Percentiles rank a stretch among this genome's conserved stretches.
These are phyloP conservation scores for Regulus satrapa DNA, from an alignment of 2,113 vertebrate species.

Conservation along the genomic window DNA sequence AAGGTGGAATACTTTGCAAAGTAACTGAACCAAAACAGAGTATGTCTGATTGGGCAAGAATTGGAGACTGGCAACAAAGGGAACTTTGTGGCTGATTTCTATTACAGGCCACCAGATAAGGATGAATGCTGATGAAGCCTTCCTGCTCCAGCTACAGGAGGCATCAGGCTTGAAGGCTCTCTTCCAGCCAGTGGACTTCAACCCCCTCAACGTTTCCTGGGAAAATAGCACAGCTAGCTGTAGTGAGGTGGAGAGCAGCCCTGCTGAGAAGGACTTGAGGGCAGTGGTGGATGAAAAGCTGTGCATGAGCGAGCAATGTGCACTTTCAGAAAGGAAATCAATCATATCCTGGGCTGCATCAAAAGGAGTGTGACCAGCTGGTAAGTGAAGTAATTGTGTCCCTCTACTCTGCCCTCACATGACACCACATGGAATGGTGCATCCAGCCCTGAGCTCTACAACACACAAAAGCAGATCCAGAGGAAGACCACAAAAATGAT, in stretches of 20 bases:
- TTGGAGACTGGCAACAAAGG: neutral
- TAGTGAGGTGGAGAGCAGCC: neutral
- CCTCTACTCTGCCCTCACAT: neutral
- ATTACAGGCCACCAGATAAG: neutral
- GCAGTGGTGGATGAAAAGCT: neutral
- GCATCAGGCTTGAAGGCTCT: neutral
- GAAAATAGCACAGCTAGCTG: neutral
- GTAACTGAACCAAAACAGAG: neutral
- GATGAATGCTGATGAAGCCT: neutral
- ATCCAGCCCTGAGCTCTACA: neutral
- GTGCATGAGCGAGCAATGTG: neutral
- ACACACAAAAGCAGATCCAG: neutral
- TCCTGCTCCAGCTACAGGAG: neutral
- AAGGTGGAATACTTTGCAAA: neutral
- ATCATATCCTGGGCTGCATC: neutral
- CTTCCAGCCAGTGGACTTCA: neutral
- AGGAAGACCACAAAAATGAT: neutral
- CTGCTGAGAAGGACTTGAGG: neutral
- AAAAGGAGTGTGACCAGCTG: rapidly evolving
- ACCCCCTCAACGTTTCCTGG: neutral
- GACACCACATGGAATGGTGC: neutral
- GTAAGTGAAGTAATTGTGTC: neutral
- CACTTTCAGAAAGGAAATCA: neutral
- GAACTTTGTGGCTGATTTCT: neutral
- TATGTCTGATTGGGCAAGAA: neutral